A percentile compares a stretch with the other conserved stretches of the same genome.
phyloP scores from a whole-genome alignment of 2,113 vertebrate species.

The Tylochromis polylepis region DNA sequence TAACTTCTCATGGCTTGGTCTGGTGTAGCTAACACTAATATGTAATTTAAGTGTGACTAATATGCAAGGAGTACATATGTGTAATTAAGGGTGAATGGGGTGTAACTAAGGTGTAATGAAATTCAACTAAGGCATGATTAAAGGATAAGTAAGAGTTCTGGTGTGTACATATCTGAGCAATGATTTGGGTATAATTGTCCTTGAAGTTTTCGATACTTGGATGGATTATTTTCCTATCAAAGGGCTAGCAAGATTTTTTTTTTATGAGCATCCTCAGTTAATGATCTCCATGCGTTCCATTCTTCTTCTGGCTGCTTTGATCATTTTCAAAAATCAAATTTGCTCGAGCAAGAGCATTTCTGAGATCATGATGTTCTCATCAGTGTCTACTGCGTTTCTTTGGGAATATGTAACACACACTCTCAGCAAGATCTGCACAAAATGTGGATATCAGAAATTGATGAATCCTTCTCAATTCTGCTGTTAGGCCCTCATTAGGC shows the following conservation, averaged over 20 bases:
- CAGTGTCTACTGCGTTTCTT: neutral
- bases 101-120: neutral
- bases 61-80: neutral
- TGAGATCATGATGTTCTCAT: neutral
- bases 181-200: neutral
- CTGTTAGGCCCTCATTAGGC: constrained; percentile 1
- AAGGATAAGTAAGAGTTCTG: neutral
- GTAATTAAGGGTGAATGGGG: neutral
- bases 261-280: neutral
- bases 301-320: neutral
- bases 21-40: neutral
- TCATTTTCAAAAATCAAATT: neutral
- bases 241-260: constrained; percentile 2
- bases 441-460: constrained; percentile 2
- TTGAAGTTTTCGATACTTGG: neutral
- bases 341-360: neutral
- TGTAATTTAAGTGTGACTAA: neutral
- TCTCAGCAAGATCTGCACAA: neutral
- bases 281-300: neutral
- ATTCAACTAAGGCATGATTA: neutral
- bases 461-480: neutral
- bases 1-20: neutral
- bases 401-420: neutral
- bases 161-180: neutral
- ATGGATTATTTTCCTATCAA: neutral